Conservation (phyloP, 2,113 vertebrate species). For the Zosterops japonicus region DNA sequence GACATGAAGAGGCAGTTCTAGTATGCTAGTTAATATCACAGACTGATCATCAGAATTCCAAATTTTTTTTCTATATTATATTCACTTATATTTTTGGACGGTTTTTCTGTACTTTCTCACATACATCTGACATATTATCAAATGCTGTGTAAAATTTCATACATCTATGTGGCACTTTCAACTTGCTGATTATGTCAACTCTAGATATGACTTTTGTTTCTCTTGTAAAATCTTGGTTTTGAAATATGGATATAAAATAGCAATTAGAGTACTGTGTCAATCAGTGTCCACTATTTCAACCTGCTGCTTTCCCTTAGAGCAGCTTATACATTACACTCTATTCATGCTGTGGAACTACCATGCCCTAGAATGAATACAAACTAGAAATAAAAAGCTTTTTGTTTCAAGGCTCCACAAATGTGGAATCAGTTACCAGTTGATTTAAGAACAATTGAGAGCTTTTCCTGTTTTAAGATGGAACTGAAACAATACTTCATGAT, state of each 20-base stretch:
- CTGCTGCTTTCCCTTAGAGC: slow-evolving; percentile 38
- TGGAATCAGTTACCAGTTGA: slow-evolving; percentile 76
- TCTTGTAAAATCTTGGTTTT: background rate
- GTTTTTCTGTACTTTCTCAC: background rate
- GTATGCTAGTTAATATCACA: background rate
- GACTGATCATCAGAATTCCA: background rate
- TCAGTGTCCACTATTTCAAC: slow-evolving; percentile 6
- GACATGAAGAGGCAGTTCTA: background rate
- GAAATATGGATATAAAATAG: slow-evolving; percentile 8
- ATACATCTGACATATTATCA: background rate
- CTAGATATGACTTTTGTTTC: background rate
- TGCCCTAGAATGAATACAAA: slow-evolving; percentile 65
- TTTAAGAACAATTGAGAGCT: slow-evolving; percentile 76
- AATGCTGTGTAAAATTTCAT: background rate
- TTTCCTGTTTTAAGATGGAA: slow-evolving; percentile 75
- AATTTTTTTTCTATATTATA: background rate
- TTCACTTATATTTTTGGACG: background rate
- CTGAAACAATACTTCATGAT: slow-evolving; percentile 76
- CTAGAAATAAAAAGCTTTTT: slow-evolving; percentile 71
- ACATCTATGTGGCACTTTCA: background rate
- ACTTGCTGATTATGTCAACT: background rate
- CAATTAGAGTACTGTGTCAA: background rate
- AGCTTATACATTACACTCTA: slow-evolving; percentile 41
- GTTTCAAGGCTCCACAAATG: slow-evolving; percentile 72
- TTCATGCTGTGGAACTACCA: slow-evolving; percentile 35